phyloP scores from a whole-genome alignment of 2,797 vertebrate species.

The Paedocypris micromegethes region DNA sequence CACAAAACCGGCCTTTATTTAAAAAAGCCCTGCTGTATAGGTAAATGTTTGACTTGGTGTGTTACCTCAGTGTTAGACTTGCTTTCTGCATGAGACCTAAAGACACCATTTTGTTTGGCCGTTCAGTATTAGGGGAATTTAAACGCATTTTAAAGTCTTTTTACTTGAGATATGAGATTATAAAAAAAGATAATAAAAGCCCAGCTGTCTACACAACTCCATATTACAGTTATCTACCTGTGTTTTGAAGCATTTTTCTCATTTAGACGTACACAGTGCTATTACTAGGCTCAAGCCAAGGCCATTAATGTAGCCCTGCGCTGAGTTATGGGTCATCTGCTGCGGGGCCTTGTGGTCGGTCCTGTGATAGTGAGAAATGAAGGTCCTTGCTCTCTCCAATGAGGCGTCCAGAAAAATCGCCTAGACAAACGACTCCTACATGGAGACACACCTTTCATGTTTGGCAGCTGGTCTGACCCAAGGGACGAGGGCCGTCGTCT shows the following conservation, averaged over 20 bases:
- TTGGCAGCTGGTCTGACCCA: conserved; percentile 55
- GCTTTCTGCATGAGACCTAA: no score
- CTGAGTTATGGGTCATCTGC: conserved; percentile 70
- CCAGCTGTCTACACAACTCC: no score
- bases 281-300: conserved; percentile 63
- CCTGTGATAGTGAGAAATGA: conserved; percentile 67
- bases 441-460: conserved; percentile 67
- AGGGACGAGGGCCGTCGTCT: conserved; percentile 32
- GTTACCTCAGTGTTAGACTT: no score
- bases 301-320: conserved; percentile 59
- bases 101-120: no score
- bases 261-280: conserved; percentile 47
- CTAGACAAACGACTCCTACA: conserved; percentile 60
- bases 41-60: no score
- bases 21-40: no score
- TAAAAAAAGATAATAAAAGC: no score
- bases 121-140: no score
- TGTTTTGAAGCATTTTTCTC: conserved; percentile 29
- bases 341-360: conserved; percentile 60
- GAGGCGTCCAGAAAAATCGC: conserved; percentile 67
- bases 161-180: no score
- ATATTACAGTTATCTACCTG: background rate
- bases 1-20: no score
- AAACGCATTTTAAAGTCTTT: no score
- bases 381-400: conserved; percentile 69